Evolutionary conservation across 2,797 vertebrate genomes (phyloP), one percentile per base, ranked within the genome.

Genomic region (Holocentrus rufus): DNA sequence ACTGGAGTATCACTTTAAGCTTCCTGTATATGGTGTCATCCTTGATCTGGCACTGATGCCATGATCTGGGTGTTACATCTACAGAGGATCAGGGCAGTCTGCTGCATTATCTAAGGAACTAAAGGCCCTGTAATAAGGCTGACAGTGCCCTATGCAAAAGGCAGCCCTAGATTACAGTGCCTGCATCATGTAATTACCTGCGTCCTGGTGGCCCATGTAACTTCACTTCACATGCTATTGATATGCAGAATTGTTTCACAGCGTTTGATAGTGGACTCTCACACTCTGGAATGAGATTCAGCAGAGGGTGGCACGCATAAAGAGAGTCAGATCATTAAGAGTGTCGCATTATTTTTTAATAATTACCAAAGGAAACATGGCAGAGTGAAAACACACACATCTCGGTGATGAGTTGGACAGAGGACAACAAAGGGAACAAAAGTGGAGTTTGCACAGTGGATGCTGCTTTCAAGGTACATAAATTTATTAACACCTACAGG

Each of bases 31-130:
- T 4, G 1, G 13, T 49, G 23, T 73, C 39, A 68, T 74, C 54
- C 15, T 22, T 9, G 13, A 52, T 67, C 55, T 73, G 46, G 15
- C 5, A 46, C 49, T 71, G 55, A 74, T 77, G 49, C 42, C 72
- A 66, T 81, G 76, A 64, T n/a, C 60, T 25, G 7, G 14, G 50
- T 58, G 73, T 87, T 79, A 76, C 31, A 15, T 66, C 59, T 39
- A 62, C 10, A 79, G 69, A 66, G 74, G 76, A 86, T 81, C 73
- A 85, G 44, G 52, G 61, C 72, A 50, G 67, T 42, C 59, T 13
- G 53, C 69, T 69, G 47, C 71, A 72, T 86, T 80, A 86, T 22
- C 57, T 65, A 69, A 42, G 80, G 69, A 67, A 23, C 57, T 25
- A 9, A 55, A 76, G 65, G 54, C 47, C 65, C 60, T 75, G 39